These are phyloP conservation scores for Chromobotia macracanthus DNA, from an alignment of 2,797 vertebrate species.

Conservation along the genomic window DNA sequence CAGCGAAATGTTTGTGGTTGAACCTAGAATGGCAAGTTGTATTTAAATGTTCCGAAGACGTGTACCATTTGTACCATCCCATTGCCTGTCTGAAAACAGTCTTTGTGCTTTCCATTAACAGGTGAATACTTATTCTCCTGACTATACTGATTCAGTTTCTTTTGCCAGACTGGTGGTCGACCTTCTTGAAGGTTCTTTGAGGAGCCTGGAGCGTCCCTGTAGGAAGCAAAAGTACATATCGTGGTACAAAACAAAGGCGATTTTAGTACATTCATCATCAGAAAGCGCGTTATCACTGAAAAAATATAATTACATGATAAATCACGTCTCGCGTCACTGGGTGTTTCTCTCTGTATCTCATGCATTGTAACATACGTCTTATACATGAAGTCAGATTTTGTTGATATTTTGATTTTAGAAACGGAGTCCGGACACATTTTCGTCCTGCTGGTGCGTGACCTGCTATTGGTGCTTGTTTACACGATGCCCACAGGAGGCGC, in stretches of 20 bases:
- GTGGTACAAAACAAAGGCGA: conserved; percentile 25
- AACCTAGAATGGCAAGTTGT: background rate
- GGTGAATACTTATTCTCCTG: conserved; percentile 14
- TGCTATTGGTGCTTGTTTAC: conserved; percentile 94
- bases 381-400: conserved; percentile 19
- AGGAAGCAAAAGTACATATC: conserved; percentile 6
- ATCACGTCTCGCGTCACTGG: background rate
- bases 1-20: background rate
- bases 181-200: conserved; percentile 25
- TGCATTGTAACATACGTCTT: background rate
- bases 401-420: conserved; percentile 77
- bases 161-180: conserved; percentile 7
- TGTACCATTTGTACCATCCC: too few species aligned
- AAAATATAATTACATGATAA: conserved; percentile 8
- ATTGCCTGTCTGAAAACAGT: background rate
- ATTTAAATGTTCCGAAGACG: background rate
- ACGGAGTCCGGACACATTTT: conserved; percentile 68
- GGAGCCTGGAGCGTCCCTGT: background rate
- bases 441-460: conserved; percentile 77
- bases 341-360: background rate
- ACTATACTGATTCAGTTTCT: conserved; percentile 2
- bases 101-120: conserved; percentile 28
- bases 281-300: conserved; percentile 13
- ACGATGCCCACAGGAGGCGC: conserved; percentile 87
- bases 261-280: conserved; percentile 26